Evolutionary conservation across 2,113 vertebrate species (phyloP), one percentile per base, ranked within the genome.

Genomic region (Piprites chloris): DNA sequence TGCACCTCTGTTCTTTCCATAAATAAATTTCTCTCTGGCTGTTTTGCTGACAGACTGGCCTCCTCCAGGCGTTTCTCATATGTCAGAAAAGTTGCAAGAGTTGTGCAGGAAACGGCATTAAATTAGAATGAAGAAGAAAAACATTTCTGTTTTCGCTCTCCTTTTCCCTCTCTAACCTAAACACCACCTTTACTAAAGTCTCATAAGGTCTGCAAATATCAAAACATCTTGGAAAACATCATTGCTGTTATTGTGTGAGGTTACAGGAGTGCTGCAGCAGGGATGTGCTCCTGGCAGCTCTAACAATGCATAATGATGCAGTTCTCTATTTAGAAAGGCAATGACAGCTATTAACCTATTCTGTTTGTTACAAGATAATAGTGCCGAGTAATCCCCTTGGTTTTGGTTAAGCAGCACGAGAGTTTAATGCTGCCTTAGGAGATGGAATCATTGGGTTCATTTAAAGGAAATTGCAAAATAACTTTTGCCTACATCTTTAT

Each of bases 291-390:
- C 73, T 94, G 95, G 92, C 96, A 89, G 96, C 50, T 14, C 58
- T 80, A 90, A 78, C 71, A 61, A 85, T 49, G 47, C 62, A 22
- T 97, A 77, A 87, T 88, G 87, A 96, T 74, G 52, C 41, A 68
- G 46, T 75, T 41, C 74, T 35, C 49, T 23, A 61, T 61, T 73
- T 89, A 90, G 74, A 95, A 96, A 91, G 28, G 71, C 91, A 52
- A 59, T 39, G 89, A 76, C 85, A 87, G 95, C 90, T 77, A 89
- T 93, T 96, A 97, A 83, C 95, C 93, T 69, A 65, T 82, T 93
- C 86, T 92, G 82, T 96, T 94, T 95, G 89, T 92, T 95, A 91
- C 22, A 11, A 76, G 80, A 88, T 94, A 93, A 94, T 58, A 75
- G 92, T 63, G 41, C 69, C 7, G 2, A 67, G 53, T 58, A 65